Evolutionary conservation across 2,797 vertebrate genomes (phyloP), one percentile per base, ranked within the genome.

Genomic region (Pipistrellus pygmaeus): DNA sequence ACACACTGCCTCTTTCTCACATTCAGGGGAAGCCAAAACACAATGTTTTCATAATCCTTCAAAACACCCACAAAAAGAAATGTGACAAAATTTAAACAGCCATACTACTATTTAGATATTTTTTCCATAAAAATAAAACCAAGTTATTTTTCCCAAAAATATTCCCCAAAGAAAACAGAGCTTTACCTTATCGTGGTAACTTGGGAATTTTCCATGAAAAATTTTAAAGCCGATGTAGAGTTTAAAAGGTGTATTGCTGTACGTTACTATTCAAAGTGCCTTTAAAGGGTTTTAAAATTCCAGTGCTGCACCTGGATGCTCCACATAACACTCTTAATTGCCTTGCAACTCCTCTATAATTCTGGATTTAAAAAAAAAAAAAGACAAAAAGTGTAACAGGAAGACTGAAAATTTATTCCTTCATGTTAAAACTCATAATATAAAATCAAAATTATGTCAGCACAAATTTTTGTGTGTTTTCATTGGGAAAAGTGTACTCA

Each of bases 31-130:
- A 97, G 88, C 57, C 73, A 97, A 97, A 97, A 97, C 88, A 97
- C 96, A 98, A 97, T 97, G 97, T 98, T 98, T 98, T 89, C 82
- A 97, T 96, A 98, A 97, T 98, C 73, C 64, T 98, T 96, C 89
- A 97, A 97, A 97, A 97, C n/a, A 60, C 32, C 93, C 96, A 96
- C 95, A 97, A 93, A 97, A 96, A 97, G 95, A 97, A 98, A 96
- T 92, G 94, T 93, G 95, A 97, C 95, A 97, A 95, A 97, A 97
- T 95, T 96, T 77, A 92, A 98, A 96, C 93, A 97, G 96, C 92
- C 95, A 90, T 94, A 96, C 89, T 89, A 97, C 75, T 85, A 84
- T 90, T 86, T 95, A 90, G 89, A 90, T 96, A 53, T 97, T 97
- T 94, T 87, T 87, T 97, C 95, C 93, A 95, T 97, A 95, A 97